A percentile compares a stretch with the other conserved stretches of the same genome.
Evolutionary conservation across 2,888 invertebrate genomes (phyloP).

Genomic region (Acanthococcus lagerstroemiae): DNA sequence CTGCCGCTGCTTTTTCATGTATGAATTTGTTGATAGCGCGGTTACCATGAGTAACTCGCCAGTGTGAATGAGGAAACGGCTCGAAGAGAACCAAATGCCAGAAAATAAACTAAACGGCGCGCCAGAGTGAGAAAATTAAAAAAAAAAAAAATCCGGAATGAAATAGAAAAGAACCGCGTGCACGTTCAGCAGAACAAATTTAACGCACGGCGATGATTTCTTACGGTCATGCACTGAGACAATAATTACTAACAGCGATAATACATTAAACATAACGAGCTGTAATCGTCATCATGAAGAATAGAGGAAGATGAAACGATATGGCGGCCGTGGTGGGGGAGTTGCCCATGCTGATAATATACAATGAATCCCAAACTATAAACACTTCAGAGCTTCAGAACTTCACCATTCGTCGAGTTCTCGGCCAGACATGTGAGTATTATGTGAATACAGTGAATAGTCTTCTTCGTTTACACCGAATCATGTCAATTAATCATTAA

Average conservation of each 20-base stretch:
- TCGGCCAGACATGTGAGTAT: too few species aligned
- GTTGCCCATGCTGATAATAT: background rate
- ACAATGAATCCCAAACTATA: background rate
- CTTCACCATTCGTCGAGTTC: too few species aligned
- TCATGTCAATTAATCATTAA: too few species aligned
- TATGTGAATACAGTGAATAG: too few species aligned
- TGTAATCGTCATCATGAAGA: background rate
- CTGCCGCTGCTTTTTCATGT: background rate
- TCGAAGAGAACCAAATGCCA: background rate
- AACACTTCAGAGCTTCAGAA: too few species aligned
- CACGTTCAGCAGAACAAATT: background rate
- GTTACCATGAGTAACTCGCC: background rate
- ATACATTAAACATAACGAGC: background rate
- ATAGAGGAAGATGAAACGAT: background rate
- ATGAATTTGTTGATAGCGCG: background rate
- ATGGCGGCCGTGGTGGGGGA: background rate
- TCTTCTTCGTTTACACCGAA: too few species aligned
- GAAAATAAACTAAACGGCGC: background rate
- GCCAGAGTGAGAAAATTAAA: background rate
- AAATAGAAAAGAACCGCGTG: background rate
- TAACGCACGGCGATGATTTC: background rate
- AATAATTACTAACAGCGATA: background rate
- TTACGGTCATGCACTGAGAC: background rate
- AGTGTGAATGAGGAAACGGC: background rate
- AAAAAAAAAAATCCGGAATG: background rate